Conservation (phyloP, 1,140 invertebrate species). For the Cepaea nemoralis region DNA sequence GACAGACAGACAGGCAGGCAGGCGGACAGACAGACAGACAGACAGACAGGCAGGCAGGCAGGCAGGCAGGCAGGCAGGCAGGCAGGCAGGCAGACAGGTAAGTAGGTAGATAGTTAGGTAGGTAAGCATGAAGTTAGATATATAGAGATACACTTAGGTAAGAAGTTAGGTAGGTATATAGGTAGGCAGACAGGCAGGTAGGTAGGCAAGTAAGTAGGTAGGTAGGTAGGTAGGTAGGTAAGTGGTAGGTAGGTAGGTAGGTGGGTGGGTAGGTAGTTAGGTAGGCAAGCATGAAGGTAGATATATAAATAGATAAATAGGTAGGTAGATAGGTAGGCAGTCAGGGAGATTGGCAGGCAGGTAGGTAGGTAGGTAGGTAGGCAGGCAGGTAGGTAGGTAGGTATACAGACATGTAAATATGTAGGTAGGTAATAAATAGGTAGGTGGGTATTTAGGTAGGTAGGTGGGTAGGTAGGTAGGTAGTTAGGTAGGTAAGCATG, state of each 20-base stretch:
- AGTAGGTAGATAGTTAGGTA: neutral
- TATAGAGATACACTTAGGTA: neutral
- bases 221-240: too few species aligned
- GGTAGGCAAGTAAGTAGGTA: neutral
- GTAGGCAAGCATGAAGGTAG: too few species aligned
- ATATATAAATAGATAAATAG: too few species aligned
- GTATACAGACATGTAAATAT: neutral
- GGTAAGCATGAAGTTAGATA: neutral
- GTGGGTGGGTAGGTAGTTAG: too few species aligned
- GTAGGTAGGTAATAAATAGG: neutral
- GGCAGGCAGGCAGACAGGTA: neutral
- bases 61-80: neutral
- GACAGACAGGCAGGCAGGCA: too few species aligned
- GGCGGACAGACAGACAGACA: too few species aligned
- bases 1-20: too few species aligned
- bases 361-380: too few species aligned
- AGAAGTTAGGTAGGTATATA: neutral
- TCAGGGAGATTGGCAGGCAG: too few species aligned
- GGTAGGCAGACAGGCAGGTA: constrained; percentile 2
- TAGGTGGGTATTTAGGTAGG: neutral
- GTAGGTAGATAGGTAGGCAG: too few species aligned
- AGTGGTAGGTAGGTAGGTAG: neutral
- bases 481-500: neutral
- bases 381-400: too few species aligned
- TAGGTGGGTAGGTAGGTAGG: too few species aligned